These are phyloP conservation scores for Carettochelys insculpta DNA, from an alignment of 2,113 vertebrate genomes.

Conservation along the genomic window DNA sequence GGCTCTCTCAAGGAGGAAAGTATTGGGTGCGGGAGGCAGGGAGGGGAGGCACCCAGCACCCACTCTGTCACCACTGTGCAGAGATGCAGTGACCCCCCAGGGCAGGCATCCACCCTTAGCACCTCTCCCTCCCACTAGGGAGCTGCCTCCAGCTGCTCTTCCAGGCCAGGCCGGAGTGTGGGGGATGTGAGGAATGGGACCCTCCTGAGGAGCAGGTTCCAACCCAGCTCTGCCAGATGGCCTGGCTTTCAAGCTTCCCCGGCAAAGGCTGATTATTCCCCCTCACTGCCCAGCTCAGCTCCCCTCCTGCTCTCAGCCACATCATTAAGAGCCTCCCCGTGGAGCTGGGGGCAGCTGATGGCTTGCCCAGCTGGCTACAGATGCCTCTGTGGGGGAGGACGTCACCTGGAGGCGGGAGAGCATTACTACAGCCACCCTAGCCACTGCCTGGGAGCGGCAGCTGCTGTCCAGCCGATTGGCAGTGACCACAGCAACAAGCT, in stretches of 20 bases:
- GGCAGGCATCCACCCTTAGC: background rate
- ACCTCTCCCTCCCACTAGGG: background rate
- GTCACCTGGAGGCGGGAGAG: too few relatives aligned
- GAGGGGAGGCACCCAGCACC: too few relatives aligned
- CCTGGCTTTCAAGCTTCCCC: background rate
- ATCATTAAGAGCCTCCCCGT: background rate
- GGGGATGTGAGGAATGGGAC: too few relatives aligned
- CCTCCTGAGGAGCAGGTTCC: background rate
- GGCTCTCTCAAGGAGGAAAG: background rate
- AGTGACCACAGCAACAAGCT: background rate
- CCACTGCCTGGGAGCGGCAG: background rate
- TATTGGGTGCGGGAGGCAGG: background rate
- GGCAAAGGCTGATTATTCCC: background rate
- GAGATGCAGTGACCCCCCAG: background rate
- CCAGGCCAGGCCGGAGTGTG: too few relatives aligned
- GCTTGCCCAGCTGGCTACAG: background rate
- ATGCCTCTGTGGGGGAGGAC: background rate
- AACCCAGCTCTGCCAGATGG: background rate
- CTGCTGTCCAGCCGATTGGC: background rate
- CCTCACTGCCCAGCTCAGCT: fast-evolving
- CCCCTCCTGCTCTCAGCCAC: fast-evolving
- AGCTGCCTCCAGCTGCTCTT: background rate
- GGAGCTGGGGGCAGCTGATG: too few relatives aligned
- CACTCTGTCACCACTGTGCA: background rate
- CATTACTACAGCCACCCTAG: background rate